phyloP scores from a whole-genome alignment of 2,113 vertebrate species.

The Sinosuthora webbiana region DNA sequence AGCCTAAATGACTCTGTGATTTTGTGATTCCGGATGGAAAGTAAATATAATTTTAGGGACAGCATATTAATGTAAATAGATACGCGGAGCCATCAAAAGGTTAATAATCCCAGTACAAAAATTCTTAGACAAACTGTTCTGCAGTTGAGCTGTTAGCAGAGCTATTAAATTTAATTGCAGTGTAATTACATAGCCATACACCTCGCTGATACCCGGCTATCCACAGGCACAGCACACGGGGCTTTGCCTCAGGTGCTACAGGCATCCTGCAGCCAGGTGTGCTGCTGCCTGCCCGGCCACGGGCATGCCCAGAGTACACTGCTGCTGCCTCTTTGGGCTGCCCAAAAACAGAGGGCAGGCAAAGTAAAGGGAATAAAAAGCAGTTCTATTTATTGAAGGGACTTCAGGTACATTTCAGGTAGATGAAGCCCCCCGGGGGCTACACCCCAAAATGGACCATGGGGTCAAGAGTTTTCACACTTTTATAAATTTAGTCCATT shows the following conservation, averaged over 20 bases:
- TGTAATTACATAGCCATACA: conserved; percentile 14
- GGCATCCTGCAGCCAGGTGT: conserved; percentile 15
- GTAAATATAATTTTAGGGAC: conserved; percentile 33
- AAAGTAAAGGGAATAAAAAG: neutral
- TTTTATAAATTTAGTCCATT: neutral
- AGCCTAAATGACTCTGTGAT: neutral
- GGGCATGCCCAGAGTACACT: neutral
- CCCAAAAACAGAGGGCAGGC: neutral
- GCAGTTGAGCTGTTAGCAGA: conserved; percentile 55
- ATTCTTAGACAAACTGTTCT: conserved; percentile 35
- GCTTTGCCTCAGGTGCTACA: conserved; percentile 18
- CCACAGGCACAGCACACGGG: neutral
- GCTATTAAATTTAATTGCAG: conserved; percentile 66
- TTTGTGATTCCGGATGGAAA: neutral
- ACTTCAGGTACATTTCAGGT: rapidly evolving
- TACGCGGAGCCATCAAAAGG: conserved; percentile 6
- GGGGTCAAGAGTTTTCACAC: rapidly evolving
- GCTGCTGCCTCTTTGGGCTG: neutral
- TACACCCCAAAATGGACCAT: neutral
- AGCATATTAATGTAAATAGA: neutral
- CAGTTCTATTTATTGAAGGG: rapidly evolving
- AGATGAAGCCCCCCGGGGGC: rapidly evolving
- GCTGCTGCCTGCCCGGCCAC: neutral
- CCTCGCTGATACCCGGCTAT: conserved; percentile 33
- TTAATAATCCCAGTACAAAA: conserved; percentile 54